These are phyloP conservation scores for Salvelinus namaycush DNA, from an alignment of 2,113 vertebrate genomes.

Conservation along the genomic window DNA sequence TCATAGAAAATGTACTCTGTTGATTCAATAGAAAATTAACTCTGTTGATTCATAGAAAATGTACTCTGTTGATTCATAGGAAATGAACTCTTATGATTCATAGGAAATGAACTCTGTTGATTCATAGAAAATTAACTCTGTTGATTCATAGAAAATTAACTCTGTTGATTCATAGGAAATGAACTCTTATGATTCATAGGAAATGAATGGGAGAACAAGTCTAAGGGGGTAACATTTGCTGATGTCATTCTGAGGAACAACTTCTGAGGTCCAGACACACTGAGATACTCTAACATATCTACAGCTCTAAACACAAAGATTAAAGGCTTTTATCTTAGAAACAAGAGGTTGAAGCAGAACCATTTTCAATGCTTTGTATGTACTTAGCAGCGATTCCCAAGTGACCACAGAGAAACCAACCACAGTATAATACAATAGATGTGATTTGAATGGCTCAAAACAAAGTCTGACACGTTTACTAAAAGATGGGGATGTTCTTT, in stretches of 20 bases:
- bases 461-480: slow-evolving; percentile 50
- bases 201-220: background rate
- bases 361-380: slow-evolving; percentile 52
- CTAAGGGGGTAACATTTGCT: slow-evolving; percentile 32
- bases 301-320: slow-evolving; percentile 67
- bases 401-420: slow-evolving; percentile 62
- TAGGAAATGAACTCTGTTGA: background rate
- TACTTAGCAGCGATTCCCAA: slow-evolving; percentile 56
- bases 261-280: slow-evolving; percentile 52
- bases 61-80: background rate
- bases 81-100: background rate
- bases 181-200: background rate
- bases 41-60: no score
- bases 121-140: no score
- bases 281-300: slow-evolving; percentile 59
- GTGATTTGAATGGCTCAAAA: slow-evolving; percentile 57
- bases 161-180: background rate
- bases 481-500: slow-evolving; percentile 58
- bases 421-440: slow-evolving; percentile 49
- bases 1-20: no score
- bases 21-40: no score
- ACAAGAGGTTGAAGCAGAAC: slow-evolving; percentile 59
- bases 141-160: background rate
- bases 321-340: slow-evolving; percentile 67
- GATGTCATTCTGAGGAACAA: slow-evolving; percentile 45